Evolutionary conservation across 2,113 vertebrate species (phyloP).

Genomic region (Tychaedon coryphoeus): DNA sequence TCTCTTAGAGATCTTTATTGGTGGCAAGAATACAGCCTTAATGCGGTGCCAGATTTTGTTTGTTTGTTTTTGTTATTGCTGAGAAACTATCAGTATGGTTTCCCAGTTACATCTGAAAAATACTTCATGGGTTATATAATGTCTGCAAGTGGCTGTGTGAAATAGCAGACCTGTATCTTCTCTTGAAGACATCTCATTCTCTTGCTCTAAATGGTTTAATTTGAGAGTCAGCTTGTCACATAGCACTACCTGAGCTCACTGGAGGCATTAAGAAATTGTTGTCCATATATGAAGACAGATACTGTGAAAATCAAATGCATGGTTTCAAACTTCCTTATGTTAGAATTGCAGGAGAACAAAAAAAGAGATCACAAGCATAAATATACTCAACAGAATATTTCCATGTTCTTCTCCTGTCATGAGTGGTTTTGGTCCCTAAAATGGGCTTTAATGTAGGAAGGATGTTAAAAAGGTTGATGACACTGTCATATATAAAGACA

Average conservation of each 20-base stretch:
- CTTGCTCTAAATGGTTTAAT: neutral
- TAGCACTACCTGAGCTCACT: neutral
- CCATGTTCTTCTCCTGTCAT: neutral
- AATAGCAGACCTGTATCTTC: neutral
- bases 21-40: neutral
- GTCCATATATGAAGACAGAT: neutral
- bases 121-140: neutral
- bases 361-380: neutral
- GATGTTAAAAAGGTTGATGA: neutral
- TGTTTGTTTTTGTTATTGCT: conserved; percentile 6
- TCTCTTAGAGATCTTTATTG: neutral
- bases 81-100: conserved; percentile 20
- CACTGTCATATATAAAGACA: neutral
- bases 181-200: neutral
- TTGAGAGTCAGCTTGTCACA: neutral
- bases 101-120: neutral
- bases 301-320: neutral
- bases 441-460: neutral
- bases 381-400: neutral
- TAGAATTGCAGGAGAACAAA: neutral
- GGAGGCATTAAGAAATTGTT: neutral
- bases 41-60: neutral
- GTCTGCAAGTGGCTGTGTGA: neutral
- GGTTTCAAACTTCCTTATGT: neutral
- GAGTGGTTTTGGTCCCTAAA: neutral